These are phyloP conservation scores for Leuciscus idus DNA, from an alignment of 2,113 vertebrate species.

Conservation along the genomic window DNA sequence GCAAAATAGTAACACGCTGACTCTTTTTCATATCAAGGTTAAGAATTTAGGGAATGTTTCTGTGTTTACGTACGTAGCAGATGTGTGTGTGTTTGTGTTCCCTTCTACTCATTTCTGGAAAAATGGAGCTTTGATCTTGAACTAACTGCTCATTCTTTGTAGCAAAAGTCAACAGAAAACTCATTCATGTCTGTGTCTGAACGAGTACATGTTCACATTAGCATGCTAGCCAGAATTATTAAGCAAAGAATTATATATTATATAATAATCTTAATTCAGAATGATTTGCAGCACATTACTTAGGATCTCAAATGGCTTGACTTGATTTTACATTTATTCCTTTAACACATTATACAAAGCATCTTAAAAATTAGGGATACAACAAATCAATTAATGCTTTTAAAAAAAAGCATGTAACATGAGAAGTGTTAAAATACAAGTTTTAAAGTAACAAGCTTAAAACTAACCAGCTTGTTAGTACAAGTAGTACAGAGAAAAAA, in stretches of 20 bases:
- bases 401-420: background rate
- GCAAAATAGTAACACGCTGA: background rate
- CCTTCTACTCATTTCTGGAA: constrained; percentile 60
- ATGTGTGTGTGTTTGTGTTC: constrained; percentile 22
- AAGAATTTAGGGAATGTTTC: background rate
- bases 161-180: constrained; percentile 55
- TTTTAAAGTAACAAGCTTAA: background rate
- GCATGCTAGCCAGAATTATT: background rate
- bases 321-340: background rate
- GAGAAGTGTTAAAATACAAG: background rate
- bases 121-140: constrained; percentile 65
- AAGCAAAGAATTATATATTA: background rate
- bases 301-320: background rate
- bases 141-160: constrained; percentile 67
- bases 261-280: background rate
- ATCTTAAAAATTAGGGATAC: background rate
- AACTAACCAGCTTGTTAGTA: background rate
- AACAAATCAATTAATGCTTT: background rate
- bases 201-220: background rate
- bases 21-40: background rate
- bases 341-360: background rate
- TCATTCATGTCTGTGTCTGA: constrained; percentile 8
- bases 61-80: constrained; percentile 38
- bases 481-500: background rate
- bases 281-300: background rate